These are phyloP conservation scores for Drosophila cyrtoloma DNA, from an alignment of 2,888 invertebrate genomes.

Conservation along the genomic window DNA sequence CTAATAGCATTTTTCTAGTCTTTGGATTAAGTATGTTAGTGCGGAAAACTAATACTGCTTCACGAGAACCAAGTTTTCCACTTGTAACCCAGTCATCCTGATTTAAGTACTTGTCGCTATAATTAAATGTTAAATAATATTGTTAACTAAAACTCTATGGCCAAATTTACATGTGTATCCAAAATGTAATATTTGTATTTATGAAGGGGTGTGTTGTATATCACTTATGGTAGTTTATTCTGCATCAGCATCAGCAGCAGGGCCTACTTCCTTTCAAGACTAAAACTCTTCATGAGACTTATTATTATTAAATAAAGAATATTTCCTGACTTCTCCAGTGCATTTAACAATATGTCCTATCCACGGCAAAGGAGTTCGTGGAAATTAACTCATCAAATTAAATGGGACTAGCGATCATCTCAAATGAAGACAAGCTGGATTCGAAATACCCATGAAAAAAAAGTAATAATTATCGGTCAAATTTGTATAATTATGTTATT, in stretches of 20 bases:
- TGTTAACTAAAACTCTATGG: not conserved
- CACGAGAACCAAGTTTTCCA: slow-evolving; percentile 88
- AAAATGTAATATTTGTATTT: not conserved
- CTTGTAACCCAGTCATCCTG: slow-evolving; percentile 87
- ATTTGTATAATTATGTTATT: not conserved
- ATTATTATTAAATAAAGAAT: not conserved
- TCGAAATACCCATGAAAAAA: not conserved
- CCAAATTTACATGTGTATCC: not conserved
- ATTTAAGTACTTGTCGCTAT: slow-evolving; percentile 35
- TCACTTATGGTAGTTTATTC: not conserved
- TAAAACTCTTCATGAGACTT: not conserved
- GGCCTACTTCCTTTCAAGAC: not conserved
- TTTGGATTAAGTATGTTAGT: slow-evolving; percentile 86
- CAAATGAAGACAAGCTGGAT: not conserved
- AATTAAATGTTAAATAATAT: slow-evolving; percentile 11
- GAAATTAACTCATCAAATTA: not conserved
- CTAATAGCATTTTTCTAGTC: slow-evolving; percentile 58
- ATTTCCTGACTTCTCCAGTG: not conserved
- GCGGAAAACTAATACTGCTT: slow-evolving; percentile 89
- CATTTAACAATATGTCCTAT: not conserved
- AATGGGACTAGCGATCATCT: not conserved
- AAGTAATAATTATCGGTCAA: not conserved
- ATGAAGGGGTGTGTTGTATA: not conserved
- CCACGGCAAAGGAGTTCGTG: not conserved
- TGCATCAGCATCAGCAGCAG: not conserved